phyloP scores from a whole-genome alignment of 1,140 invertebrate genomes.

The Rhopalosiphum padi region DNA sequence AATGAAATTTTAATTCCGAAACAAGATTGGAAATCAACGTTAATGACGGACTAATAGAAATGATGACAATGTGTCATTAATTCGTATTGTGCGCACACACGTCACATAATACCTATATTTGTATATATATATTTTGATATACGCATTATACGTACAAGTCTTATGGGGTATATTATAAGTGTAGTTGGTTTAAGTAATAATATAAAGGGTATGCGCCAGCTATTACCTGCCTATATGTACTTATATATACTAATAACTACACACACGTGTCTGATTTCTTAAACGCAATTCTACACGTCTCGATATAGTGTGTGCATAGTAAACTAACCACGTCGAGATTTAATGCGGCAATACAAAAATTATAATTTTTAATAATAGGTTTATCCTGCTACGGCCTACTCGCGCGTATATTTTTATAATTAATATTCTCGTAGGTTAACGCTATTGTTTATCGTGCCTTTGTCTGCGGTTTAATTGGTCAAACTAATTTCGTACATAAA shows the following conservation, averaged over 20 bases:
- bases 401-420: neutral
- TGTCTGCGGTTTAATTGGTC: neutral
- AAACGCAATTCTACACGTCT: neutral
- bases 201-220: neutral
- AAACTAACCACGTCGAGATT: neutral
- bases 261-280: neutral
- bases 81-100: neutral
- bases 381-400: neutral
- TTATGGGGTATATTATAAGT: neutral
- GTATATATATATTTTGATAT: neutral
- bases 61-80: neutral
- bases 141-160: neutral
- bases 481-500: neutral
- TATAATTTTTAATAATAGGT: neutral
- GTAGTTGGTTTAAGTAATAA: neutral
- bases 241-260: neutral
- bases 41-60: neutral
- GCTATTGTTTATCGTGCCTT: neutral
- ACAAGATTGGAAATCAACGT: neutral
- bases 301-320: neutral
- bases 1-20: neutral
- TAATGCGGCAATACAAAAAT: neutral
- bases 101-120: neutral
- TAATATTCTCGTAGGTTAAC: neutral
- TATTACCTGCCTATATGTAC: neutral